Base-by-base conservation (phyloP, 1,140 invertebrate species). In the Brachionus angularis region DNA sequence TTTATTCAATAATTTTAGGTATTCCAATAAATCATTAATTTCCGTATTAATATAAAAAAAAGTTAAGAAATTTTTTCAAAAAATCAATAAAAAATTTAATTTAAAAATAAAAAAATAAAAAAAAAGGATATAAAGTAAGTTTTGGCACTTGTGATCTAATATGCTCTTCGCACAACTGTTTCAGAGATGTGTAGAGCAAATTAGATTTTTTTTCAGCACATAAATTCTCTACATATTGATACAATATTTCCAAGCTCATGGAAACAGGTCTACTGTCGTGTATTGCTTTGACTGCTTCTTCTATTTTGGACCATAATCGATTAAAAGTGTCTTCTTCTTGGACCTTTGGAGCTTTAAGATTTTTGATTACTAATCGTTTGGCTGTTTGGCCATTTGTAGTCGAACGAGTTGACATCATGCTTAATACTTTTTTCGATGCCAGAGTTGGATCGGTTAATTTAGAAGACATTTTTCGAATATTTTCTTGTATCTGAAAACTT, bases 201-300 rank as follows among this genome's bases (percentile, higher is more conserved):
- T 21, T 53, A 25, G 25, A 21, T 23, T 36, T 70, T 70, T 50
- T 50, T 53, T 50, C 29, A 14, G 67, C 46, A 34, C 67, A 70
- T 27, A 70, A 27, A 53, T 70, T 50, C 27, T 70, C 67, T 7
- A 70, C 46, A 44, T 33, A 31, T 50, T 46, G 67, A 25, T 70
- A 70, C 10, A 70, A 25, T 21, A 50, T 23, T 52, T 70, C 67
- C 18, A 50, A 29, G 25, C 46, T 70, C 21, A 42, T 70, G n/a
- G 67, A 33, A 16, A 50, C 31, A 16, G 46, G 46, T 21, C 16
- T 36, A 50, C 67, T 36, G 33, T 70, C 46, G 18, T 50, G 47
- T 18, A 70, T 70, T 29, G 67, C 67, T 44, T 39, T 2, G 0
- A 70, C 46, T 14, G 67, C 67, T 70, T 70, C 47, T n/a, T 70